Conservation (phyloP, 53 echinoderm and acorn worm genomes). For the Paracentrotus lividus region DNA sequence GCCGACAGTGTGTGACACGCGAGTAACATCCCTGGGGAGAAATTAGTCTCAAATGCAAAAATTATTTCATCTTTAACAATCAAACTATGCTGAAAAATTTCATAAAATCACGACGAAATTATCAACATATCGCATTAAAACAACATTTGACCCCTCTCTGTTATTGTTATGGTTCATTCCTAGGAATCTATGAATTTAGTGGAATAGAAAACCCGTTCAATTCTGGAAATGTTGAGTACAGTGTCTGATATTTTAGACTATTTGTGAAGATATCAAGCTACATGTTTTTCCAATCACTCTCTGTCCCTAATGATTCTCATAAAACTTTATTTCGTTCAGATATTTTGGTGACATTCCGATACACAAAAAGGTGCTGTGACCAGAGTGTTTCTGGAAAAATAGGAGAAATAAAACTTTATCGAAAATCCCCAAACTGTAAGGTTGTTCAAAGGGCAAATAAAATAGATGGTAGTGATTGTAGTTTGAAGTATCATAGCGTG, state of each 20-base stretch:
- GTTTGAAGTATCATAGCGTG: not conserved
- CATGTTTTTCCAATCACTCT: conserved; percentile 33
- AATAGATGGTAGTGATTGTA: no score
- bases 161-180: not conserved
- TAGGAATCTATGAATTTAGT: not conserved
- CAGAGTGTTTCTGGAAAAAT: not conserved
- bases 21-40: not conserved
- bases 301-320: not conserved
- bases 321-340: conserved; percentile 45
- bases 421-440: not conserved
- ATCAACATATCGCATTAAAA: not conserved
- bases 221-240: not conserved
- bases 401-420: not conserved
- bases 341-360: conserved; percentile 34
- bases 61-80: not conserved
- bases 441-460: not conserved
- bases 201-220: not conserved
- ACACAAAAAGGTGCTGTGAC: not conserved
- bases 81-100: not conserved
- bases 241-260: conserved; percentile 13
- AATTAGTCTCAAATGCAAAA: not conserved
- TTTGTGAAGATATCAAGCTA: not conserved
- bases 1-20: not conserved
- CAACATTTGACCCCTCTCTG: not conserved
- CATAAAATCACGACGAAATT: not conserved